Base-by-base conservation (phyloP, 2,797 vertebrate species). In the Toxotes lorentzi region DNA sequence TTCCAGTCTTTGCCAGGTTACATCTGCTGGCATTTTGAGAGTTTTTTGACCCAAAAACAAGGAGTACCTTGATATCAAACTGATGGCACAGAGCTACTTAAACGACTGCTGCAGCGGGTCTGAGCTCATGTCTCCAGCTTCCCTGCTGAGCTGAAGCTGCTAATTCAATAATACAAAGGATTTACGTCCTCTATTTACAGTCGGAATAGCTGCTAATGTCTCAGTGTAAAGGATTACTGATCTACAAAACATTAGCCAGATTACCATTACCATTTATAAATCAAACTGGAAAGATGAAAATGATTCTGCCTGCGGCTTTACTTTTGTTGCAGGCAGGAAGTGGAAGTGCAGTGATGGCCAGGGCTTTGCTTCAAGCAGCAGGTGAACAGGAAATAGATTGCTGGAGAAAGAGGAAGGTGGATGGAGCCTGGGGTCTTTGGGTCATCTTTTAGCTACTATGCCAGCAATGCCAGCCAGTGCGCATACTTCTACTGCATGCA, bases 181-280 rank as follows among this genome's bases (percentile, higher is more conserved):
- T 86, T 94, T 90, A 86, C 70, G 69, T 87, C 73, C 81, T 88
- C 85, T 91, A 88, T 93, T 92, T 93, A 91, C 87, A 87, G 86
- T 85, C 74, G 24, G 50, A 27, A 53, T 70, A 61, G 80, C 82
- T 76, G 78, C 83, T 86, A 79, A 86, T 70, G 81, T 88, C 82
- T 87, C 85, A 47, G 70, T 60, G 72, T 17, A 60, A 73, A 84
- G 74, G 81, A 79, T 78, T 86, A 83, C 73, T 75, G 69, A 87
- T 86, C 65, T 70, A 61, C 51, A 4, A 86, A 81, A 74, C 79
- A 83, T 84, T 76, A 80, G 76, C 74, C 75, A 85, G 81, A 88
- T 90, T 81, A 86, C 41, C 61, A 84, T 79, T 78, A 68, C 48
- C 72, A 69, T 78, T 85, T 70, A 70, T 82, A 76, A 84, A 86